These are phyloP conservation scores for Littorina saxatilis DNA, from an alignment of 1,140 invertebrate species.

Conservation along the genomic window DNA sequence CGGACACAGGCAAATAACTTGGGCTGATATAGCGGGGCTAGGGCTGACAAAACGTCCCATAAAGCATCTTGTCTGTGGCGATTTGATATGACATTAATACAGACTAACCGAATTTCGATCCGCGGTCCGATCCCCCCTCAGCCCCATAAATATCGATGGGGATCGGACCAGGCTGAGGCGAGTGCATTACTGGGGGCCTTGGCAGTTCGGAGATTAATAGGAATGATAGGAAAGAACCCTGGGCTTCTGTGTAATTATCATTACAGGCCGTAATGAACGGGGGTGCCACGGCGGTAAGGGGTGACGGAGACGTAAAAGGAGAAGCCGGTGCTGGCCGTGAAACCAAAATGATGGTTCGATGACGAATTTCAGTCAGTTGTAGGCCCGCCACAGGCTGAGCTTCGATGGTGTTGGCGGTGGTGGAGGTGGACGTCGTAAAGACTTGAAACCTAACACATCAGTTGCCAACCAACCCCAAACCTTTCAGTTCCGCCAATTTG, in stretches of 20 bases:
- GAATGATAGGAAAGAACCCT: not conserved
- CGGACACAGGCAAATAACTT: constrained; percentile 32
- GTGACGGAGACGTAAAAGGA: too few species aligned
- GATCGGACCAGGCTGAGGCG: not conserved
- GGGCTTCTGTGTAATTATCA: constrained; percentile 16
- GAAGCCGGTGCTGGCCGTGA: too few species aligned
- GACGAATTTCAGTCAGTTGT: not conserved
- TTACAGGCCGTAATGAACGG: constrained; percentile 9
- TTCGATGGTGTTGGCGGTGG: not conserved
- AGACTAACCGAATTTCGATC: constrained; percentile 38
- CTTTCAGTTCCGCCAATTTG: constrained; percentile 28
- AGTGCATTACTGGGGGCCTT: constrained; percentile 30
- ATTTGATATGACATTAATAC: constrained; percentile 42
- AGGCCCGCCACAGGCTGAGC: not conserved
- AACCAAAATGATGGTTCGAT: constrained; percentile 7
- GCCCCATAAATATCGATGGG: constrained; percentile 29
- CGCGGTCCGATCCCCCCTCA: not conserved
- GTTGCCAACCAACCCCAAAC: not conserved
- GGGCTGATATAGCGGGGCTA: constrained; percentile 32
- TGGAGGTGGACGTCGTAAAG: not conserved
- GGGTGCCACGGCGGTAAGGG: too few species aligned
- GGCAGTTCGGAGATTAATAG: constrained; percentile 30
- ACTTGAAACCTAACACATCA: too few species aligned
- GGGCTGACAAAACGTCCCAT: constrained; percentile 36
- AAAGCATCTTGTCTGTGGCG: constrained; percentile 35